Evolutionary conservation across 2,113 vertebrate genomes (phyloP).

Genomic region (sheep (Ovis aries)): DNA sequence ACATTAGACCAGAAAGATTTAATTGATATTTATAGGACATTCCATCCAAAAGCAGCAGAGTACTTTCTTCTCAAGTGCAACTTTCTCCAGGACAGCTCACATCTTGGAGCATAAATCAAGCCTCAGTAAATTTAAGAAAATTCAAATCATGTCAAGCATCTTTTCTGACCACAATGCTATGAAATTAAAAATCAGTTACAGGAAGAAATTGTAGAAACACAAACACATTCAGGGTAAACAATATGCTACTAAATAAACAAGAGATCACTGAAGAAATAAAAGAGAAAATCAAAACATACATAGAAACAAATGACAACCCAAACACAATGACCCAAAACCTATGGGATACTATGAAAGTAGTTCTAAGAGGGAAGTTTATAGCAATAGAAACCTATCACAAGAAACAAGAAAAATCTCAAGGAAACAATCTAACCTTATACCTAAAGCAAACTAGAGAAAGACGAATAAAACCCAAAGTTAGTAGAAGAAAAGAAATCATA

Average conservation of each 20-base stretch:
- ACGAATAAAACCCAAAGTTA: neutral
- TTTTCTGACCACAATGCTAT: neutral
- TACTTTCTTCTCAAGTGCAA: neutral
- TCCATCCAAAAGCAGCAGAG: neutral
- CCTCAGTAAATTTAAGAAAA: neutral
- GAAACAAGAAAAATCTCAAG: neutral
- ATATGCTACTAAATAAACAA: neutral
- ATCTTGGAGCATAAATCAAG: neutral
- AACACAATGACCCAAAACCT: neutral
- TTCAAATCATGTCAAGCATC: neutral
- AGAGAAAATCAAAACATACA: neutral
- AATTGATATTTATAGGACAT: neutral
- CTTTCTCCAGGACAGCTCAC: neutral
- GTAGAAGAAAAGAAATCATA: neutral
- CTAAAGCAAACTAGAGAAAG: neutral
- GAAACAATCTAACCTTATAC: neutral
- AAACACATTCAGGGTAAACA: neutral
- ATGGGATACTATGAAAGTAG: neutral
- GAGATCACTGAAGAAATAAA: neutral
- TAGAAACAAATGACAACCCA: neutral
- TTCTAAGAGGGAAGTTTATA: neutral
- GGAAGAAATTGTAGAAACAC: neutral
- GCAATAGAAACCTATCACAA: neutral
- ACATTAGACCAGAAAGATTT: neutral
- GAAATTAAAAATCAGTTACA: neutral